Conservation (phyloP, 2,113 vertebrate species). For the human region GRCh38 chr18:27207001-27207500, state of each 20-base stretch:
- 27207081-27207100: conserved; percentile 24
- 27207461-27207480: background rate
- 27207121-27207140: background rate
- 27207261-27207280: background rate
- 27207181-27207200: conserved; percentile 28
- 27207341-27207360: conserved; percentile 60
- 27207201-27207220: background rate
- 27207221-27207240: background rate
- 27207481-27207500: background rate
- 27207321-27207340: conserved; percentile 56
- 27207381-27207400: background rate
- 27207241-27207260: background rate
- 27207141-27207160: background rate
- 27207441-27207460: background rate
- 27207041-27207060: conserved; percentile 23
- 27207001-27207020: conserved; percentile 29
- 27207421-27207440: conserved; percentile 17
- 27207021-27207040: conserved; percentile 55
- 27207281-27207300: background rate
- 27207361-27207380: conserved; percentile 59
- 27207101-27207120: background rate
- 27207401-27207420: conserved; percentile 8
- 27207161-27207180: background rate
- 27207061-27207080: background rate
- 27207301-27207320: conserved; percentile 44